Evolutionary conservation across 2,797 vertebrate species (phyloP).

Genomic region (Synaphobranchus kaupii): DNA sequence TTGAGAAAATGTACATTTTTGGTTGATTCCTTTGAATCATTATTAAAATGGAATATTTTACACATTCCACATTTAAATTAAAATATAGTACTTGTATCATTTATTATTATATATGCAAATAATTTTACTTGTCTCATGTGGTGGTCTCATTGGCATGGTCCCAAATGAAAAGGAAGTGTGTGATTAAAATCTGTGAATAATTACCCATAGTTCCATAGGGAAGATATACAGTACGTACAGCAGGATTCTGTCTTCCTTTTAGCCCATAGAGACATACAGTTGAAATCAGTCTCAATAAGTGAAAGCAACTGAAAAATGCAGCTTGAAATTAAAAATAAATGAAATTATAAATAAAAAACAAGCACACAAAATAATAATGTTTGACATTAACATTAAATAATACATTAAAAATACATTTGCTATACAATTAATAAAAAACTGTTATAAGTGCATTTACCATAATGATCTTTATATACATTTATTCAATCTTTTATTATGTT

Average conservation of each 20-base stretch:
- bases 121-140: neutral
- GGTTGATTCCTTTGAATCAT: neutral
- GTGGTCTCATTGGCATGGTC: neutral
- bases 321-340: neutral
- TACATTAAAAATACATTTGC: neutral
- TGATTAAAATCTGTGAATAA: conserved; percentile 21
- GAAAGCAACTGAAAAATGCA: neutral
- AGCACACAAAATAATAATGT: neutral
- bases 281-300: neutral
- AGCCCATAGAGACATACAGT: neutral
- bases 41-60: neutral
- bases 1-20: no score
- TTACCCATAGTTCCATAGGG: neutral
- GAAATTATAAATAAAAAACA: neutral
- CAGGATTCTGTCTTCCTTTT: neutral
- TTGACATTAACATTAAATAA: neutral
- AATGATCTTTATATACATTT: neutral
- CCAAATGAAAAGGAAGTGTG: conserved; percentile 15
- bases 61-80: no score
- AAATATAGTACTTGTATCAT: no score
- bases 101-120: neutral
- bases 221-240: neutral
- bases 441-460: neutral
- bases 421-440: neutral
- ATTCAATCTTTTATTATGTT: neutral